A percentile compares a stretch with the other conserved stretches of the same genome.
Evolutionary conservation across 92 coral and sea anemone species (phyloP).

Genomic region (Umimayanthus kanabou): DNA sequence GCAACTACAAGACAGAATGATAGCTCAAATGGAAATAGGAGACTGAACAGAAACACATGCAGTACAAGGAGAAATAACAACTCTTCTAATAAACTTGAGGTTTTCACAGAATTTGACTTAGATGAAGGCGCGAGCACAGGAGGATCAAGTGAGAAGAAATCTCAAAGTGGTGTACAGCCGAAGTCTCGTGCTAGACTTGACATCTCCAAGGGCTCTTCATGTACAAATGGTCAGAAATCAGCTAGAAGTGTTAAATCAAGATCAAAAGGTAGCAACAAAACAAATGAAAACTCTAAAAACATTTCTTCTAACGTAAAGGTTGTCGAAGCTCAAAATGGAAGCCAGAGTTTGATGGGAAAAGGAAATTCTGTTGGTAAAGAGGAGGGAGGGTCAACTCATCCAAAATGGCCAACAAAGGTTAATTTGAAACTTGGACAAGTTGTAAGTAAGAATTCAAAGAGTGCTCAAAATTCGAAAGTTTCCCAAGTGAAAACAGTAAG

Average conservation of each 20-base stretch:
- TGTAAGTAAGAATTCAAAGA: slow-evolving; percentile 48
- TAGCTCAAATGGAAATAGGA: not conserved
- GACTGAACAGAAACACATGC: slow-evolving; percentile 13
- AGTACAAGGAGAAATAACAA: slow-evolving; percentile 25
- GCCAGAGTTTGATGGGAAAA: slow-evolving; percentile 48
- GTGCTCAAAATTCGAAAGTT: slow-evolving; percentile 41
- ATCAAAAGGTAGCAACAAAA: slow-evolving; percentile 2
- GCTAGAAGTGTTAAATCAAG: slow-evolving; percentile 10
- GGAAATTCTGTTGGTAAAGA: slow-evolving; percentile 34
- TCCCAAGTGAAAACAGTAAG: slow-evolving; percentile 34
- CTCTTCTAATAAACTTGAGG: slow-evolving; percentile 28
- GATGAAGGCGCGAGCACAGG: slow-evolving; percentile 1
- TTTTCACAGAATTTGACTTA: slow-evolving; percentile 19
- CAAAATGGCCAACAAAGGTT: slow-evolving; percentile 53
- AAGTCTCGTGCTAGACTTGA: not conserved
- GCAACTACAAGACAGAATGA: not conserved
- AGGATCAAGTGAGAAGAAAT: not conserved
- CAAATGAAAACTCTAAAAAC: not conserved
- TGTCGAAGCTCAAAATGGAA: not conserved
- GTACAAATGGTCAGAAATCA: slow-evolving; percentile 23
- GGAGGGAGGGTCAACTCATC: slow-evolving; percentile 32
- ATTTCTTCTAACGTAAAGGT: not conserved
- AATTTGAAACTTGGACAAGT: slow-evolving; percentile 34
- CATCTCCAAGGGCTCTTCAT: not conserved
- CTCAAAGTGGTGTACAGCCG: not conserved